These are phyloP conservation scores for Frieseomelitta varia DNA, from an alignment of 1,140 invertebrate species.

Conservation along the genomic window DNA sequence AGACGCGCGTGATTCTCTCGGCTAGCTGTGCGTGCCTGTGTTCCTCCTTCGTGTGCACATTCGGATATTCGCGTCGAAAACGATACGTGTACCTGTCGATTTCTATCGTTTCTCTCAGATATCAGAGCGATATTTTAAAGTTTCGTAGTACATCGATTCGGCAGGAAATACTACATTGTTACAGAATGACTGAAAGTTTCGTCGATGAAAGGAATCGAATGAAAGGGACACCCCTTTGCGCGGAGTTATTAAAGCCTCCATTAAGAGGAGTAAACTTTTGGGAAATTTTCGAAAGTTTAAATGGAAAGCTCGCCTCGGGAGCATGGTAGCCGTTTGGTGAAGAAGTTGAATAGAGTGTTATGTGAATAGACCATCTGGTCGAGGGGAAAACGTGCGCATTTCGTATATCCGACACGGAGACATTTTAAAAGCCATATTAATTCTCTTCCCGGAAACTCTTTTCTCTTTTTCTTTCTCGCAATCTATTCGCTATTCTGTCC, in stretches of 20 bases:
- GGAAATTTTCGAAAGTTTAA: conserved; percentile 47
- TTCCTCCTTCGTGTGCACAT: background rate
- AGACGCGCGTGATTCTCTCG: background rate
- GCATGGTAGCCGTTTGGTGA: conserved; percentile 43
- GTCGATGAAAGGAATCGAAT: background rate
- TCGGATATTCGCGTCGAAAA: background rate
- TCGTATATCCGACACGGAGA: conserved; percentile 29
- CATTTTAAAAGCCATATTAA: conserved; percentile 19
- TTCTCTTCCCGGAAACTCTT: background rate
- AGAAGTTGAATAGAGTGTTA: conserved; percentile 48
- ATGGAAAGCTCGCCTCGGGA: conserved; percentile 41
- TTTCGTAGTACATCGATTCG: background rate
- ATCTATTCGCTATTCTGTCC: background rate
- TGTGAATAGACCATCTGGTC: conserved; percentile 52
- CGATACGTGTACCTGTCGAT: background rate
- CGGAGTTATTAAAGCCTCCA: conserved; percentile 40
- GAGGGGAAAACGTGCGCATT: conserved; percentile 28
- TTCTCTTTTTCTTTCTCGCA: background rate
- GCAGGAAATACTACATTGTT: background rate
- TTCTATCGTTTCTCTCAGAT: background rate
- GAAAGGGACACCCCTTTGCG: conserved; percentile 8
- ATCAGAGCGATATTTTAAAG: background rate
- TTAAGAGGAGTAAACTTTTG: conserved; percentile 42
- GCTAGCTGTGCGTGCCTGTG: background rate
- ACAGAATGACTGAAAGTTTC: background rate